Conservation (phyloP, 2,888 invertebrate species). For the Ornithoptera alexandrae region DNA sequence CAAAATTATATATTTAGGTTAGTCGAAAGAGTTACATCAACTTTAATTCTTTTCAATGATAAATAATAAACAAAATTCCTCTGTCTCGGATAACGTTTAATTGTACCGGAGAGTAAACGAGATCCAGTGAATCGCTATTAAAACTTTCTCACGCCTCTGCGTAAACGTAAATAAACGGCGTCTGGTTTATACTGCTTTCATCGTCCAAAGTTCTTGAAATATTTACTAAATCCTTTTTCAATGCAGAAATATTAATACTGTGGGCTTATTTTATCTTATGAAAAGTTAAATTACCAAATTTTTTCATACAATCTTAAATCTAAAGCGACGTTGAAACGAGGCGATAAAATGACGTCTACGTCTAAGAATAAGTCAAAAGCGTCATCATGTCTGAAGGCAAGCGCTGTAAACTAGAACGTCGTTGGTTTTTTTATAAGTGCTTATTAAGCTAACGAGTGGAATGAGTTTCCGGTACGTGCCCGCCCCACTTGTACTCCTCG, state of each 20-base stretch:
- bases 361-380: slow-evolving; percentile 3
- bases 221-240: slow-evolving; percentile 33
- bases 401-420: slow-evolving; percentile 12
- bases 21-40: background rate
- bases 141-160: slow-evolving; percentile 61
- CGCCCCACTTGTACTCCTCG: slow-evolving; percentile 8
- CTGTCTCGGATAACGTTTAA: slow-evolving; percentile 10
- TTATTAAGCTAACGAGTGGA: slow-evolving; percentile 28
- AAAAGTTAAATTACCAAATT: background rate
- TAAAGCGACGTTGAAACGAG: background rate
- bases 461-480: slow-evolving; percentile 22
- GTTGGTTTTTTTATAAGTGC: slow-evolving; percentile 19
- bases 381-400: slow-evolving; percentile 15
- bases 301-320: background rate
- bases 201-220: slow-evolving; percentile 41
- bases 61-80: slow-evolving; percentile 16
- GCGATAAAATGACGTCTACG: background rate
- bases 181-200: slow-evolving; percentile 55
- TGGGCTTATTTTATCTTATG: background rate
- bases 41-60: background rate
- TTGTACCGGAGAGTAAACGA: slow-evolving; percentile 44
- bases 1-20: background rate
- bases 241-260: slow-evolving; percentile 11
- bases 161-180: slow-evolving; percentile 47
- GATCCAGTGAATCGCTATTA: slow-evolving; percentile 55